A percentile compares a stretch with the other conserved stretches of the same genome.
Conservation (phyloP, 2,888 invertebrate species). For the Rugalucina vietnamica region DNA sequence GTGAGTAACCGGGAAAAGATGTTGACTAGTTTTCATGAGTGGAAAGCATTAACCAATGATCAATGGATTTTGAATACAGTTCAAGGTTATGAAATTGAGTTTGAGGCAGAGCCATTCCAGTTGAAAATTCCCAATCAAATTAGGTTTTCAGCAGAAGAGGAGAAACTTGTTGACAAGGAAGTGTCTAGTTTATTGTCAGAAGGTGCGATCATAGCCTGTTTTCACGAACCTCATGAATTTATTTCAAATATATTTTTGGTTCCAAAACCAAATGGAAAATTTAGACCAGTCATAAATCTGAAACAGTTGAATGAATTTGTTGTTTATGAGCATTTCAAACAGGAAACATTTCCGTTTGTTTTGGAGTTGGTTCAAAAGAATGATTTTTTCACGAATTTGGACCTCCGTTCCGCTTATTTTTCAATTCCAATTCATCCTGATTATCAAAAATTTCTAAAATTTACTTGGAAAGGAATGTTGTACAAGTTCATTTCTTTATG, state of each 20-base stretch:
- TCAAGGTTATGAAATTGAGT: background rate
- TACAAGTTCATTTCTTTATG: conserved; percentile 40
- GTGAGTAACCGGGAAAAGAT: too few species aligned
- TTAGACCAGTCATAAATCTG: conserved; percentile 37
- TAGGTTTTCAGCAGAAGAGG: background rate
- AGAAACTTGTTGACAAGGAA: background rate
- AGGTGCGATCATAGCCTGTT: background rate
- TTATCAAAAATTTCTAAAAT: conserved; percentile 26
- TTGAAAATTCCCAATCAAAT: background rate
- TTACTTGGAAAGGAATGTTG: conserved; percentile 23
- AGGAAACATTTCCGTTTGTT: conserved; percentile 5
- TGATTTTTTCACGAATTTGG: conserved; percentile 38
- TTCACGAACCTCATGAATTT: conserved; percentile 14
- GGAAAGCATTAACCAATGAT: background rate
- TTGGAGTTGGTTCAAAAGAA: conserved; percentile 23
- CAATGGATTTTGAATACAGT: background rate
- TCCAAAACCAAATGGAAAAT: conserved; percentile 28
- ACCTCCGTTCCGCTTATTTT: conserved; percentile 16
- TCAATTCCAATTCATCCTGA: conserved; percentile 18
- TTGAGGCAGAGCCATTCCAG: background rate
- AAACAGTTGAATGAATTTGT: conserved; percentile 35
- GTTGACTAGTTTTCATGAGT: too few species aligned
- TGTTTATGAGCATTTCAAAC: conserved; percentile 39
- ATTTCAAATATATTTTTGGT: conserved; percentile 36
- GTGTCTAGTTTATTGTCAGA: background rate